A percentile compares a stretch with the other conserved stretches of the same genome.
Evolutionary conservation across 2,113 vertebrate genomes (phyloP).

Genomic region (Rhea pennata): DNA sequence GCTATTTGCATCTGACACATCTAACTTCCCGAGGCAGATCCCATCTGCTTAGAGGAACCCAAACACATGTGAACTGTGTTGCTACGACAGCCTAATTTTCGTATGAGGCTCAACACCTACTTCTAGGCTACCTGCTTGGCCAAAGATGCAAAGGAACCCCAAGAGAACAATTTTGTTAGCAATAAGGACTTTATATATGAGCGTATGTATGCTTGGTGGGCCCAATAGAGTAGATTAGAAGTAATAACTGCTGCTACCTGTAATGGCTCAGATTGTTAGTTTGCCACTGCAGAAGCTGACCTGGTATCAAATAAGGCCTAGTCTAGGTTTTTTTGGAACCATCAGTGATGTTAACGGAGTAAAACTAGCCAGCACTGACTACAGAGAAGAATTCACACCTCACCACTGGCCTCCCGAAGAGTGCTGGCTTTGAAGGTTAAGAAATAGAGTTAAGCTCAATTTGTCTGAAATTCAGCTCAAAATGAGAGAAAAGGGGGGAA

Average conservation of each 20-base stretch:
- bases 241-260: neutral
- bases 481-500: neutral
- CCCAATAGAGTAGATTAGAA: neutral
- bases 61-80: neutral
- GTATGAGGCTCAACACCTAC: neutral
- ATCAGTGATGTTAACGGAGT: neutral
- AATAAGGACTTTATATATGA: neutral
- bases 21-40: neutral
- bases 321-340: no score
- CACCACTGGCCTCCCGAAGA: neutral
- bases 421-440: neutral
- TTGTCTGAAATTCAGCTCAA: neutral
- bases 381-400: neutral
- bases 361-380: neutral
- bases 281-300: neutral
- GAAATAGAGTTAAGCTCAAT: neutral
- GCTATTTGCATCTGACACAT: neutral
- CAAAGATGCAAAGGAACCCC: neutral
- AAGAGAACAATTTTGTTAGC: neutral
- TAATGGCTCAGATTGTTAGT: neutral
- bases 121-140: neutral
- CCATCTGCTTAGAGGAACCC: neutral
- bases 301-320: neutral
- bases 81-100: neutral
- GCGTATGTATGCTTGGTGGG: neutral